A percentile compares a stretch with the other conserved stretches of the same genome.
Conservation (phyloP, 2,113 vertebrate genomes). For the Poeciliopsis occidentalis region DNA sequence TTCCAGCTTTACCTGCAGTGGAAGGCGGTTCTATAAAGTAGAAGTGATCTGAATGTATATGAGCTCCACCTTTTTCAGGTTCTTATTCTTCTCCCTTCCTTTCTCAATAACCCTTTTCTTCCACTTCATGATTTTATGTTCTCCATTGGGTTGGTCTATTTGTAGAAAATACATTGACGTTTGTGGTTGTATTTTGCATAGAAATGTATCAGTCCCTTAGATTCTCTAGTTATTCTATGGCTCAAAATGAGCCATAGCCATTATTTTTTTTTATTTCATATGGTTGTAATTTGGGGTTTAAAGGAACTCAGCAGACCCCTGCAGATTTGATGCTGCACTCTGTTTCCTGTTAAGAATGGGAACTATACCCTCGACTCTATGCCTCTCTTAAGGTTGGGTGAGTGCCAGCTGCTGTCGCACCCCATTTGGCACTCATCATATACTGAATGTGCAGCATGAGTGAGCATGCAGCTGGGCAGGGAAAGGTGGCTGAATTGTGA, state of each 20-base stretch:
- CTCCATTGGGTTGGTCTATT: not conserved
- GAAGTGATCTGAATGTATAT: too few species aligned
- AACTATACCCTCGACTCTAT: slow-evolving; percentile 21
- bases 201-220: not conserved
- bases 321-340: slow-evolving; percentile 21
- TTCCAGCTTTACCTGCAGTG: not conserved
- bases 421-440: slow-evolving; percentile 11
- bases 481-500: slow-evolving; percentile 21
- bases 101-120: too few species aligned
- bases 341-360: slow-evolving; percentile 24
- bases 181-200: too few species aligned
- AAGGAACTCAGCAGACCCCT: slow-evolving; percentile 18
- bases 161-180: not conserved
- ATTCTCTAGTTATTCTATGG: not conserved
- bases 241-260: not conserved
- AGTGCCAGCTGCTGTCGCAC: slow-evolving; percentile 33
- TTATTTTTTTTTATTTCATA: slow-evolving; percentile 2
- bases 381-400: slow-evolving; percentile 12
- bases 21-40: not conserved
- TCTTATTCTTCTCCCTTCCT: too few species aligned
- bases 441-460: slow-evolving; percentile 16
- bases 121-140: too few species aligned
- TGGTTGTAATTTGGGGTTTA: slow-evolving; percentile 47
- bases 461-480: slow-evolving; percentile 17
- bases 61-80: too few species aligned